A percentile compares a stretch with the other conserved stretches of the same genome.
These are phyloP conservation scores for Diorhabda sublineata DNA, from an alignment of 1,140 invertebrate genomes.

Conservation along the genomic window DNA sequence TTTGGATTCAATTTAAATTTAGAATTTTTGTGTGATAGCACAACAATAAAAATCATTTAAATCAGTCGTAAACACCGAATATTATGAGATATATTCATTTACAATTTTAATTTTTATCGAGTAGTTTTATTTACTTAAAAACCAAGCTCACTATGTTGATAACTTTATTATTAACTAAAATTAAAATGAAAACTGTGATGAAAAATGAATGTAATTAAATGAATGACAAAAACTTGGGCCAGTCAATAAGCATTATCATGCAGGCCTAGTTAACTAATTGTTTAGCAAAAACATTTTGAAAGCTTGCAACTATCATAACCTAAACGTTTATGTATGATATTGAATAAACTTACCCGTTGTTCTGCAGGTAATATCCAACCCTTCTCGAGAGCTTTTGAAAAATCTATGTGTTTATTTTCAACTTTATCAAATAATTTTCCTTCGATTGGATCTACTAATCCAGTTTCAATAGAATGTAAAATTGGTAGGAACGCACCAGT, in stretches of 20 bases:
- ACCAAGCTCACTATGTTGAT: too few species aligned
- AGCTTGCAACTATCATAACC: slow-evolving; percentile 6
- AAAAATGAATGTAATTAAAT: neutral
- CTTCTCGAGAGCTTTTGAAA: slow-evolving; percentile 81
- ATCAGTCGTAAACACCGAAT: too few species aligned
- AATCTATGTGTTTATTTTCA: slow-evolving; percentile 66
- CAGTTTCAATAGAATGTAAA: slow-evolving; percentile 68
- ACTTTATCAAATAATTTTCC: slow-evolving; percentile 66
- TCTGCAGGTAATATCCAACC: slow-evolving; percentile 84
- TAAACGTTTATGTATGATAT: neutral
- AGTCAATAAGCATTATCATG: slow-evolving; percentile 3
- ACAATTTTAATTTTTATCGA: too few species aligned
- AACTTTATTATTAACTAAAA: too few species aligned
- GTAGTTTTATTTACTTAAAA: too few species aligned
- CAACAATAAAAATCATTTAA: too few species aligned
- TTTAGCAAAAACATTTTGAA: slow-evolving; percentile 4
- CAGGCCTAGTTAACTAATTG: neutral
- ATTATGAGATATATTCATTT: too few species aligned
- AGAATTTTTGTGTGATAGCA: too few species aligned
- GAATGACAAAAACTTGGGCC: neutral
- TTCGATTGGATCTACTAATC: slow-evolving; percentile 69
- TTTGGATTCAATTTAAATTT: too few species aligned
- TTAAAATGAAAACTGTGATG: neutral
- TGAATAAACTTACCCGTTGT: slow-evolving; percentile 76
- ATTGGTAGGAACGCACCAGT: slow-evolving; percentile 71